Conservation (phyloP, 2,113 vertebrate genomes). For the Takifugu flavidus region DNA sequence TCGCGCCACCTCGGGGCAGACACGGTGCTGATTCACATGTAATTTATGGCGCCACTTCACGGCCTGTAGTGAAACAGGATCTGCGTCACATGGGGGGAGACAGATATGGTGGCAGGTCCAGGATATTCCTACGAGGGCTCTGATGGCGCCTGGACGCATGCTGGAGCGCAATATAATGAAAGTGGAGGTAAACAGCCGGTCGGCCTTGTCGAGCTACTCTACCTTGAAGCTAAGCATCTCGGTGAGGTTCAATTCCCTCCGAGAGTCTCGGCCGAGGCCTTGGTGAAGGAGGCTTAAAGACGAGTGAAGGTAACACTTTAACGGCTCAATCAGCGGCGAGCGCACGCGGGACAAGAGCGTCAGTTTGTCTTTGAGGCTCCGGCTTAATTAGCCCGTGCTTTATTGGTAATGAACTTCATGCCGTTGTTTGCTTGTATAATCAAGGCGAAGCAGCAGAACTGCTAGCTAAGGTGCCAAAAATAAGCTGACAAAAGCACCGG, state of each 20-base stretch:
- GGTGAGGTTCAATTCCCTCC: constrained; percentile 32
- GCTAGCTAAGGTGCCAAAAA: constrained; percentile 99
- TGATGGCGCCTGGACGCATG: too few relatives aligned
- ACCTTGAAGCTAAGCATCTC: constrained; percentile 38
- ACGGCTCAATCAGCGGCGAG: constrained; percentile 89
- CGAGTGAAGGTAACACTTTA: constrained; percentile 80
- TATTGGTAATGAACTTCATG: constrained; percentile 99
- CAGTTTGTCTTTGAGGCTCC: constrained; percentile 91
- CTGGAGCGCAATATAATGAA: background rate
- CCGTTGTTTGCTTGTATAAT: constrained; percentile 99
- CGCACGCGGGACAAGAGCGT: constrained; percentile 91
- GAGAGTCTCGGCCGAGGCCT: constrained; percentile 9
- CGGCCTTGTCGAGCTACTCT: constrained; percentile 40
- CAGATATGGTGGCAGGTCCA: background rate
- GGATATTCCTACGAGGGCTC: background rate
- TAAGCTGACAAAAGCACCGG: constrained; percentile 98
- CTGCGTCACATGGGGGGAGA: constrained; percentile 1
- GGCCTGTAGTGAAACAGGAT: constrained; percentile 42
- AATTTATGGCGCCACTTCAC: constrained; percentile 52
- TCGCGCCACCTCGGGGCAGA: constrained; percentile 71
- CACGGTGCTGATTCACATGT: constrained; percentile 49
- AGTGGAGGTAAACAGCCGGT: background rate
- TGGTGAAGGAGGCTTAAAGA: background rate
- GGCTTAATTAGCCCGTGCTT: constrained; percentile 99
- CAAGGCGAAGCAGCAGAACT: constrained; percentile 99